Evolutionary conservation across 2,888 invertebrate species (phyloP).

Genomic region (Antheraea yamamai): DNA sequence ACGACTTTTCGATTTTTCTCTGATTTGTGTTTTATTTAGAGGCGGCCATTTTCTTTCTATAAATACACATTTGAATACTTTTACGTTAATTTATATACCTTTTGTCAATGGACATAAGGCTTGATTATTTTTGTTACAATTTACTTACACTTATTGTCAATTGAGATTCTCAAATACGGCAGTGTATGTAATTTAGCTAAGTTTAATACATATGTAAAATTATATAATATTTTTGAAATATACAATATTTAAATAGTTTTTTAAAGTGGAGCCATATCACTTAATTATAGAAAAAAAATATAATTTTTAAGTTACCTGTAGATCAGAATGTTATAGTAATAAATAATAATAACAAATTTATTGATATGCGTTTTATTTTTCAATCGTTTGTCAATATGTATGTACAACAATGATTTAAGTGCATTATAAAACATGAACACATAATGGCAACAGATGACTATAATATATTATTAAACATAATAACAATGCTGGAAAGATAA

Average conservation of each 20-base stretch:
- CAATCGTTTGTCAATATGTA: slow-evolving; percentile 26
- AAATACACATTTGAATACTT: background rate
- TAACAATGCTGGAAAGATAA: background rate
- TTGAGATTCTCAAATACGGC: background rate
- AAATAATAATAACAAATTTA: slow-evolving; percentile 47
- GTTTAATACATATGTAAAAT: background rate
- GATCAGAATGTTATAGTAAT: slow-evolving; percentile 48
- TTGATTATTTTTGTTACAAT: background rate
- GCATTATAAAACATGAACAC: slow-evolving; percentile 32
- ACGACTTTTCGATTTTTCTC: too few species aligned
- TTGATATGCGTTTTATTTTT: slow-evolving; percentile 56
- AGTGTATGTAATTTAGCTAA: background rate
- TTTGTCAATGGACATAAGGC: background rate
- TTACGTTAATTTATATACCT: background rate
- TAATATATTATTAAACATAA: background rate
- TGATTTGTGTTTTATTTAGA: too few species aligned
- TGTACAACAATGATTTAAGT: background rate
- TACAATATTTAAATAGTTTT: slow-evolving; percentile 25
- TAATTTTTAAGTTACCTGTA: slow-evolving; percentile 73
- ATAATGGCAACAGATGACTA: slow-evolving; percentile 11
- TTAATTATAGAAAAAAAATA: slow-evolving; percentile 54
- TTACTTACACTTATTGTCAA: background rate
- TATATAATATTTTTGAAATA: slow-evolving; percentile 19
- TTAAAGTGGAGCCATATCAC: slow-evolving; percentile 76
- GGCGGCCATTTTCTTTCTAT: background rate